Conservation (phyloP, 2,113 vertebrate species). For the Burhinus bistriatus region DNA sequence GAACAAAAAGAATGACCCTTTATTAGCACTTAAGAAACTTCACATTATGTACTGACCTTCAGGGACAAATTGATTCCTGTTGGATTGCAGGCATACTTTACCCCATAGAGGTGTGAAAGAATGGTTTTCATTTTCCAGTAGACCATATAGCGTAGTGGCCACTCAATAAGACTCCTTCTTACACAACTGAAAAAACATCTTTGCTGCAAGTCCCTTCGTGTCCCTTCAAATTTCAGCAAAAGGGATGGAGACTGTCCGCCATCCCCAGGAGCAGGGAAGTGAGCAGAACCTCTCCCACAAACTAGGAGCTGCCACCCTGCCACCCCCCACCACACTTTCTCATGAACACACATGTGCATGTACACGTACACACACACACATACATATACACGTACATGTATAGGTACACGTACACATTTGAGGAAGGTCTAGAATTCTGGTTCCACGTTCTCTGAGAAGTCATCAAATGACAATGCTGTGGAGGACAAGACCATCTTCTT, state of each 20-base stretch:
- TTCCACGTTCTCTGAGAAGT: background rate
- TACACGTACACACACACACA: rapidly evolving
- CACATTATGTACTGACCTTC: background rate
- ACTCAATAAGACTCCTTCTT: background rate
- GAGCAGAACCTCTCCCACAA: background rate
- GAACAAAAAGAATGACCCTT: background rate
- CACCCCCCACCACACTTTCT: rapidly evolving
- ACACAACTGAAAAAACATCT: background rate
- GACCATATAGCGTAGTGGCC: background rate
- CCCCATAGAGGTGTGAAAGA: background rate
- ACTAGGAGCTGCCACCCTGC: background rate
- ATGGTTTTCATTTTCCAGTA: background rate
- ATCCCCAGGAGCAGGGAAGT: background rate
- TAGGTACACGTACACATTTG: background rate
- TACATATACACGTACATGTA: rapidly evolving
- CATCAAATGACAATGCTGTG: background rate
- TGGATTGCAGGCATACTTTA: background rate
- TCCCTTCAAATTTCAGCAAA: background rate
- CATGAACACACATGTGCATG: background rate
- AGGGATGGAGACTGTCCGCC: background rate
- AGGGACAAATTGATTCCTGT: background rate
- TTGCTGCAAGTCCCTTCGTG: background rate
- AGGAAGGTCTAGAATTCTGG: background rate
- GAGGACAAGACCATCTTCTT: background rate
- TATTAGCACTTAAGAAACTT: background rate